Percentiles rank a stretch among this genome's conserved stretches.
Conservation (phyloP, 2,888 invertebrate species). For the Psylliodes chrysocephalus region DNA sequence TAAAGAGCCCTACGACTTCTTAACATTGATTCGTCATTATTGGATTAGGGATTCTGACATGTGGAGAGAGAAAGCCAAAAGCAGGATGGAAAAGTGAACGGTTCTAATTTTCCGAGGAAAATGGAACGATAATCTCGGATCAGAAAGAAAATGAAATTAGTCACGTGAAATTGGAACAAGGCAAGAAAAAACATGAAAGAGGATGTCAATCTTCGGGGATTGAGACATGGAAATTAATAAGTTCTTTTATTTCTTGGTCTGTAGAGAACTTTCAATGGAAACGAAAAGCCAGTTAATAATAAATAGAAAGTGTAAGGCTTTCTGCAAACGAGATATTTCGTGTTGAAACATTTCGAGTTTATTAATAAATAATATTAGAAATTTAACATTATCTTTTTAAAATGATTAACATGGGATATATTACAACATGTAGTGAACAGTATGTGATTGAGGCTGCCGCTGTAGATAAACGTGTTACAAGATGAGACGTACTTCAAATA, state of each 20-base stretch:
- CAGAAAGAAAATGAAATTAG: constrained; percentile 27
- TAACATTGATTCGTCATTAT: constrained; percentile 30
- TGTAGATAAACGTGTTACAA: too few relatives aligned
- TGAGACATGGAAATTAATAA: constrained; percentile 20
- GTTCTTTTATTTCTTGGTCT: neutral
- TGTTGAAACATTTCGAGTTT: too few relatives aligned
- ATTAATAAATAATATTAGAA: too few relatives aligned
- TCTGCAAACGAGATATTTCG: too few relatives aligned
- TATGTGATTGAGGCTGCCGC: too few relatives aligned
- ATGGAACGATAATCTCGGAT: constrained; percentile 29
- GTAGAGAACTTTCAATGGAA: too few relatives aligned
- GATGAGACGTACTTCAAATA: too few relatives aligned
- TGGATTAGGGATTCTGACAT: constrained; percentile 30
- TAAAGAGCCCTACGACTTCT: constrained; percentile 22
- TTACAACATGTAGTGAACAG: too few relatives aligned
- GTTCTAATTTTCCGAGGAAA: constrained; percentile 29
- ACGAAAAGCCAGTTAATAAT: too few relatives aligned
- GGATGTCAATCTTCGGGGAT: constrained; percentile 23
- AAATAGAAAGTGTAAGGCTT: too few relatives aligned
- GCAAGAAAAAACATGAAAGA: constrained; percentile 20
- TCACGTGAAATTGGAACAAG: constrained; percentile 23
- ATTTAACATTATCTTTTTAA: too few relatives aligned
- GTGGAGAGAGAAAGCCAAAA: constrained; percentile 22
- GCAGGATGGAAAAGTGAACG: constrained; percentile 15
- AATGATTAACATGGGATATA: too few relatives aligned